Base-by-base conservation (phyloP, 2,888 invertebrate species). In the Limnephilus auricula region DNA sequence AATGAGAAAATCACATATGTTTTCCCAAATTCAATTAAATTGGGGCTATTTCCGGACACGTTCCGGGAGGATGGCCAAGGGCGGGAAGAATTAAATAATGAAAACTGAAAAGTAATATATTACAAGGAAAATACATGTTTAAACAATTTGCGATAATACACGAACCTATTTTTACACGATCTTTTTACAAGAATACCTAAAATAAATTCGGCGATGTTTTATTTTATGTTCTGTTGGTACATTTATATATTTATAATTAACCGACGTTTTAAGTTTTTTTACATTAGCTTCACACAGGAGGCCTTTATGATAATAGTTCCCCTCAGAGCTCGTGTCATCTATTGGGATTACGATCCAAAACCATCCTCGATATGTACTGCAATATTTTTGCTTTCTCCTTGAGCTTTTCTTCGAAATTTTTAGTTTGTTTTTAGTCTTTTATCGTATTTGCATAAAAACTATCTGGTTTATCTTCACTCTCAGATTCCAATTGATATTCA, bases 21-120 rank as follows among this genome's bases (percentile, higher is more conserved):
- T 82, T 82, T 82, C 34, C 82, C 18, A 34, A 82, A 82, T 82
- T 82, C 34, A 82, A 82, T 82, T 82, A 82, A 82, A 34, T n/a
- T 25, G 32, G 34, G 82, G 82, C 34, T 34, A 82, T 82, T 34
- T 37, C 34, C 82, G 82, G 82, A 32, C 82, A 65, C n/a, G 82
- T 82, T 34, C 34, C 34, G 32, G 10, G 34, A 37, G 34, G 25
- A 10, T 10, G 82, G 34, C 82, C 82, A n/a, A 82, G 25, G 25
- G 34, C 80, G 34, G 34, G 25, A 82, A 37, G 82, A 82, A 82
- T 82, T 82, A 82, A 82, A 25, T 34, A 34, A 82, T 32, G 82
- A 37, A 82, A 32, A 32, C 82, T 9, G 82, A 25, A 82, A n/a
- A 82, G 32, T n/a, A 34, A 65, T 65, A 34, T 82, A 34, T 18